Conservation (phyloP, 2,797 vertebrate species). For the Pempheris klunzingeri region DNA sequence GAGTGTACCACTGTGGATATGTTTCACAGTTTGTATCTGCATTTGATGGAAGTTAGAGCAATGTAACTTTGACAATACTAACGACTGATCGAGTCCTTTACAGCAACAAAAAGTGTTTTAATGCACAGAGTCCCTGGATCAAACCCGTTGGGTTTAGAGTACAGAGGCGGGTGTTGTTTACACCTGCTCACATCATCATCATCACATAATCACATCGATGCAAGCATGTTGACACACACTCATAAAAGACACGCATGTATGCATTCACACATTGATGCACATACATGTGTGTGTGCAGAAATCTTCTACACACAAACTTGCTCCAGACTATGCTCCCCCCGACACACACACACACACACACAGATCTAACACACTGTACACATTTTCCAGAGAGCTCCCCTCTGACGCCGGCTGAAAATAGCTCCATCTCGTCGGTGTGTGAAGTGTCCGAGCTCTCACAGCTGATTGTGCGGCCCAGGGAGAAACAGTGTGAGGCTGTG, state of each 20-base stretch:
- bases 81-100: too few relatives aligned
- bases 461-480: slow-evolving; percentile 58
- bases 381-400: slow-evolving; percentile 52
- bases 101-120: background rate
- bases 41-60: background rate
- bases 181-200: background rate
- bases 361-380: slow-evolving; percentile 21
- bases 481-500: slow-evolving; percentile 55
- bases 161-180: too few relatives aligned
- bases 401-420: slow-evolving; percentile 72
- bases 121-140: background rate
- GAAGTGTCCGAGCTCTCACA: slow-evolving; percentile 65
- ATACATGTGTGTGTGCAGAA: too few relatives aligned
- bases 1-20: background rate
- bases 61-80: background rate
- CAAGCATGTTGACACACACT: background rate
- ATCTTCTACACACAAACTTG: slow-evolving; percentile 12
- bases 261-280: background rate
- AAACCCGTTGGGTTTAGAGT: background rate
- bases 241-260: slow-evolving; percentile 2
- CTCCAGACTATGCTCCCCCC: background rate
- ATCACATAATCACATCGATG: background rate
- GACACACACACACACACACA: slow-evolving; percentile 8
- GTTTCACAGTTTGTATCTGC: background rate
- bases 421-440: slow-evolving; percentile 53